Evolutionary conservation across 2,888 invertebrate genomes (phyloP).

Genomic region (Philaethria dido): DNA sequence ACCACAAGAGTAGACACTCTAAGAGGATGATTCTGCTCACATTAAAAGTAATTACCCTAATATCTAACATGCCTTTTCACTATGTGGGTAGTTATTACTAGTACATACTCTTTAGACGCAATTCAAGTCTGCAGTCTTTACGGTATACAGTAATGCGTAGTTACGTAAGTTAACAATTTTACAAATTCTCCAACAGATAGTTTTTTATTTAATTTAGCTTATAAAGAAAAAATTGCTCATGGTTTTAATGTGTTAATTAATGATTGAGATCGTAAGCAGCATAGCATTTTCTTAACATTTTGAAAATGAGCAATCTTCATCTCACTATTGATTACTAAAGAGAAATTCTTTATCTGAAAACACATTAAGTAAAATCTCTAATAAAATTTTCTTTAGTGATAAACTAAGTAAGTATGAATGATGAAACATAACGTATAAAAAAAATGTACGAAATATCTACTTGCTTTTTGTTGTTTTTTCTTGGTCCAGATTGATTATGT

Average conservation of each 20-base stretch:
- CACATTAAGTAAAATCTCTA: too few species aligned
- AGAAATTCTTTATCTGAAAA: too few species aligned
- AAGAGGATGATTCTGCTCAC: slow-evolving; percentile 12
- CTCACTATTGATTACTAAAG: too few species aligned
- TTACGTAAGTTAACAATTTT: slow-evolving; percentile 19
- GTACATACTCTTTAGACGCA: slow-evolving; percentile 16
- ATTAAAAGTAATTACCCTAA: slow-evolving; percentile 30
- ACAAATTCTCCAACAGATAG: slow-evolving; percentile 6
- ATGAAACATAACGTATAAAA: too few species aligned
- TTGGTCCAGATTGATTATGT: not conserved
- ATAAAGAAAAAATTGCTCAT: not conserved
- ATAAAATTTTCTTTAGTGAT: too few species aligned
- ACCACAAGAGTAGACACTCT: not conserved
- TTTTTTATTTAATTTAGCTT: slow-evolving; percentile 3
- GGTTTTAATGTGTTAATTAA: slow-evolving; percentile 4
- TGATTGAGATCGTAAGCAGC: too few species aligned
- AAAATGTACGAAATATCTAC: not conserved
- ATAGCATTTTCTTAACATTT: too few species aligned
- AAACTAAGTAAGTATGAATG: too few species aligned
- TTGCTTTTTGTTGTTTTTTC: not conserved
- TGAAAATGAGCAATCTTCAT: too few species aligned
- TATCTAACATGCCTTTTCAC: slow-evolving; percentile 30
- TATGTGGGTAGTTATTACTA: slow-evolving; percentile 8
- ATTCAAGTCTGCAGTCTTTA: slow-evolving; percentile 9
- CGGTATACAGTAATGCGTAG: not conserved